These are phyloP conservation scores for Aulostomus chinensis DNA, from an alignment of 2,797 vertebrate species.

Conservation along the genomic window DNA sequence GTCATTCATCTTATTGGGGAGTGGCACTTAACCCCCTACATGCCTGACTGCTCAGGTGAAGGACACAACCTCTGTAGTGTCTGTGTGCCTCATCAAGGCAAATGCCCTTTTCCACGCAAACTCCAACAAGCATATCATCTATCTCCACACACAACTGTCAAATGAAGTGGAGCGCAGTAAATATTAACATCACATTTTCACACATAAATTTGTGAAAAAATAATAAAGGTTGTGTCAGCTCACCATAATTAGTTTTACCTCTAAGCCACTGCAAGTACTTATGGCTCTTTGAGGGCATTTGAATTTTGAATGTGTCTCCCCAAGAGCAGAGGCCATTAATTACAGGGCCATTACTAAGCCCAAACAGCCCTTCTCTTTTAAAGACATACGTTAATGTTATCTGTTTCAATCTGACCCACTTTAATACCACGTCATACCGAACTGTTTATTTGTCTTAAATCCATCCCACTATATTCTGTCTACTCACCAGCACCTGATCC, in stretches of 20 bases:
- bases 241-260: conserved; percentile 4
- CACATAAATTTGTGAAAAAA: conserved; percentile 12
- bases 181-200: conserved; percentile 21
- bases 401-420: too few species aligned
- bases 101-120: conserved; percentile 9
- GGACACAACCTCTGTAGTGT: conserved; percentile 23
- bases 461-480: too few species aligned
- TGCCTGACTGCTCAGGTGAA: conserved; percentile 25
- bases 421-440: too few species aligned
- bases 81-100: conserved; percentile 3
- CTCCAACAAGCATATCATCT: conserved; percentile 24
- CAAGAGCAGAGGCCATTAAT: too few species aligned
- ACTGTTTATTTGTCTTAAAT: too few species aligned
- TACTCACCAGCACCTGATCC: too few species aligned
- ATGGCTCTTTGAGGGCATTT: neutral
- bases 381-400: too few species aligned
- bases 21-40: conserved; percentile 13
- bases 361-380: too few species aligned
- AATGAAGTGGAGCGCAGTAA: conserved; percentile 19
- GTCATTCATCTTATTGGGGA: conserved; percentile 15
- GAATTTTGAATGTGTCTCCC: too few species aligned
- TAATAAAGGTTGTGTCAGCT: conserved; percentile 15
- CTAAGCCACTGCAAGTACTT: conserved; percentile 6
- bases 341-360: too few species aligned
- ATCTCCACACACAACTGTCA: conserved; percentile 30